phyloP scores from a whole-genome alignment of 1,140 invertebrate genomes.

The Palaemon carinicauda region DNA sequence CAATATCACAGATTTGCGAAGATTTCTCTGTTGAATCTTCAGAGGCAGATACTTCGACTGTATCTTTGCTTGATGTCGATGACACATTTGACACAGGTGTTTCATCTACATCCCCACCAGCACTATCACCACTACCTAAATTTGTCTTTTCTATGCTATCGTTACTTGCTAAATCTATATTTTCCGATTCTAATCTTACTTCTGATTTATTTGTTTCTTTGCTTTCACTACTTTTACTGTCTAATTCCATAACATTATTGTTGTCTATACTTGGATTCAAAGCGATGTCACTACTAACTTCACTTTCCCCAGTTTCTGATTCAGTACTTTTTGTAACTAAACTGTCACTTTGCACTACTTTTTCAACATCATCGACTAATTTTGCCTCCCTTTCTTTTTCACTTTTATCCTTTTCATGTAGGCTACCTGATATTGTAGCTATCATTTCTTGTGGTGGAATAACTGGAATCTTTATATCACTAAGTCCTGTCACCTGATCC shows the following conservation, averaged over 20 bases:
- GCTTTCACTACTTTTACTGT: not conserved
- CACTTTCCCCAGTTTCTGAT: not conserved
- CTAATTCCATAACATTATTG: not conserved
- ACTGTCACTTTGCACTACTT: not conserved
- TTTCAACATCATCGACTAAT: slow-evolving; percentile 33
- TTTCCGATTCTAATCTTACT: slow-evolving; percentile 1
- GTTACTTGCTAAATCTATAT: not conserved
- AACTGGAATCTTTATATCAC: slow-evolving; percentile 23
- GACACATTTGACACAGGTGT: slow-evolving; percentile 14
- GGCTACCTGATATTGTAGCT: slow-evolving; percentile 64
- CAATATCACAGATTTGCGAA: slow-evolving; percentile 50
- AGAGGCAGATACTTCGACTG: slow-evolving; percentile 26
- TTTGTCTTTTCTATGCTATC: not conserved
- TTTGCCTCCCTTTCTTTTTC: slow-evolving; percentile 65
- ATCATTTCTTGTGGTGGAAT: slow-evolving; percentile 58
- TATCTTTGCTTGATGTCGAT: not conserved
- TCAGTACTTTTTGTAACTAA: slow-evolving; percentile 1
- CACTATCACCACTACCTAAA: not conserved
- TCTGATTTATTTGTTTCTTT: slow-evolving; percentile 2
- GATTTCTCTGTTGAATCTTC: slow-evolving; percentile 4
- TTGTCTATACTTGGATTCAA: not conserved
- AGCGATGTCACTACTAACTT: not conserved
- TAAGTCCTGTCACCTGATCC: not conserved
- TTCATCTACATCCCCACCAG: slow-evolving; percentile 6
- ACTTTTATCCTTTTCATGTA: slow-evolving; percentile 63